Base-by-base conservation (phyloP, 2,888 invertebrate genomes). In the Cactoblastis cactorum region DNA sequence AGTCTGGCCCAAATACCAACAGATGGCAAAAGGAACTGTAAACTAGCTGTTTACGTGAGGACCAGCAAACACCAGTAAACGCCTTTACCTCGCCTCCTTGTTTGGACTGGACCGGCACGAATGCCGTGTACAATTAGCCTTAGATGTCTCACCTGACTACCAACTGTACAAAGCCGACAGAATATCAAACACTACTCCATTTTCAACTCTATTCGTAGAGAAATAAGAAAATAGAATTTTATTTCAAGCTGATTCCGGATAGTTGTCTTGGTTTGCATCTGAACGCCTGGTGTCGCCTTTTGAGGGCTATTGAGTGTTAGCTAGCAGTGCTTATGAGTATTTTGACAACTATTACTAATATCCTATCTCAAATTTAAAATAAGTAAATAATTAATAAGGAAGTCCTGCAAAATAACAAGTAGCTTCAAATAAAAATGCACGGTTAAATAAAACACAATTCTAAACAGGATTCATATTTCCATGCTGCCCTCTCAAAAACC, bases 31-130 rank as follows among this genome's bases (percentile, higher is more conserved):
- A 83, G 82, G 80, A 77, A 67, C 72, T 73, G 73, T 69, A 70
- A 72, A 76, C 71, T 63, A 71, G 71, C 73, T 84, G 83, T 87
- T 87, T 86, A 83, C 83, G 83, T 83, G 83, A 75, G 85, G 85
- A 81, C 75, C 76, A 63, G 78, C 80, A 83, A 82, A 86, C 83
- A 86, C 80, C 79, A 81, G 80, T 77, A 74, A 76, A 77, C 78
- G 73, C 77, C 77, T 77, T 75, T 73, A 62, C 70, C 65, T 72
- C 64, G 67, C 67, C 65, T 68, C 43, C 28, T 24, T 84, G 75
- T 86, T 84, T 85, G 74, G 67, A 72, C 77, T 81, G 80, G 80
- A 80, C 78, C 69, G 69, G 77, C 77, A 75, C 80, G 74, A 79
- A 72, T 77, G 77, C 80, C 72, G 71, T 76, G 80, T 78, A 79